phyloP scores from a whole-genome alignment of 2,888 invertebrate genomes.

The Taphrorychus bicolor region DNA sequence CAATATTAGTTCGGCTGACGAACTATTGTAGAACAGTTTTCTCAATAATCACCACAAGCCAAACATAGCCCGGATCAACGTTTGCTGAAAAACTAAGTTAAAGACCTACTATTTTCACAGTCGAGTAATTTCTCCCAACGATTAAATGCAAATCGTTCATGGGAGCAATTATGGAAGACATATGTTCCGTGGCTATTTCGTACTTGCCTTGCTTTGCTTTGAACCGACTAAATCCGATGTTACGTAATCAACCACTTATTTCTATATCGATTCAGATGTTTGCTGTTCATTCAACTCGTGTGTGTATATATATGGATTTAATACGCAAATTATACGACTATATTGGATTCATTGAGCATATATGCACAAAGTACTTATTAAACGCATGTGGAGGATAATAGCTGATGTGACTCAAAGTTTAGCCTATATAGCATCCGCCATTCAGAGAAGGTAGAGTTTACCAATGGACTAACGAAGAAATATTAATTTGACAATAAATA shows the following conservation, averaged over 20 bases:
- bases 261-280: not conserved
- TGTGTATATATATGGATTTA: too few relatives aligned
- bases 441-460: too few relatives aligned
- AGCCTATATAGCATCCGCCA: too few relatives aligned
- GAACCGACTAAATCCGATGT: not conserved
- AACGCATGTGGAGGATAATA: too few relatives aligned
- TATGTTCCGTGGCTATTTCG: constrained; percentile 12
- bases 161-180: constrained; percentile 29
- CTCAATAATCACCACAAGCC: not conserved
- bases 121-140: constrained; percentile 33
- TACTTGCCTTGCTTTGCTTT: constrained; percentile 8
- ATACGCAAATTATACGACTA: too few relatives aligned
- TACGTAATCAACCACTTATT: constrained; percentile 17
- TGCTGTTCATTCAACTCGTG: not conserved
- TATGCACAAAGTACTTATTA: too few relatives aligned
- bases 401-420: too few relatives aligned
- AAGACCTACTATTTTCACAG: constrained; percentile 19
- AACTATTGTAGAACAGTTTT: not conserved
- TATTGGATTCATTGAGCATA: too few relatives aligned
- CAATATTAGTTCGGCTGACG: not conserved
- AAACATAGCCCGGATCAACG: not conserved
- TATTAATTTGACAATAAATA: too few relatives aligned
- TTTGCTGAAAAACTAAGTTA: not conserved
- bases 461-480: too few relatives aligned
- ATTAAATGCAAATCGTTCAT: constrained; percentile 35